phyloP scores from a whole-genome alignment of 1,140 invertebrate species.

The Acromyrmex echinatior region DNA sequence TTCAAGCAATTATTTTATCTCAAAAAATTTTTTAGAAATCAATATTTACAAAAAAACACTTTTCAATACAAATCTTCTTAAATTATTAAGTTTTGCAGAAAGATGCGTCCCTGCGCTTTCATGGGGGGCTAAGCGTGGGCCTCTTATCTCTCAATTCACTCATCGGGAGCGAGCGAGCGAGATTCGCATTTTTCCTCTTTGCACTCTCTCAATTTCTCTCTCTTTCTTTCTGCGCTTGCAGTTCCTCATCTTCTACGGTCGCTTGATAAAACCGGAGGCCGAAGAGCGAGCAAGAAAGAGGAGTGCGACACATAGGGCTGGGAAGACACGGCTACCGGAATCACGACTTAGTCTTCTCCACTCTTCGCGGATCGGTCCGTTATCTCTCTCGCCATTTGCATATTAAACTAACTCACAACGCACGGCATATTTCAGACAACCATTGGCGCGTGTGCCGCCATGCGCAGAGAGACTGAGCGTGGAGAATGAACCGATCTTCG shows the following conservation, averaged over 20 bases:
- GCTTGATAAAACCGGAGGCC: slow-evolving; percentile 26
- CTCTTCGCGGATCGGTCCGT: slow-evolving; percentile 85
- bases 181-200: slow-evolving; percentile 30
- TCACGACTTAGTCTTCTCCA: slow-evolving; percentile 85
- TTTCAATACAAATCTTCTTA: background rate
- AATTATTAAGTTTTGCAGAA: slow-evolving; percentile 25
- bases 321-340: slow-evolving; percentile 85
- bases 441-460: slow-evolving; percentile 36
- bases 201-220: slow-evolving; percentile 43
- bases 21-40: background rate
- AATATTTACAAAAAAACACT: background rate
- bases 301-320: slow-evolving; percentile 58
- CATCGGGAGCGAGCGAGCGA: slow-evolving; percentile 68
- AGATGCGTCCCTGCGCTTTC: slow-evolving; percentile 75
- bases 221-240: background rate
- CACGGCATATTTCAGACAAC: slow-evolving; percentile 84
- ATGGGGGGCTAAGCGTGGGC: slow-evolving; percentile 78
- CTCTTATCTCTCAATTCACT: slow-evolving; percentile 85
- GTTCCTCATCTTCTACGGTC: slow-evolving; percentile 27
- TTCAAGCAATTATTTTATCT: background rate
- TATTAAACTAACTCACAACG: slow-evolving; percentile 87
- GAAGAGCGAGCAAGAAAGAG: slow-evolving; percentile 30
- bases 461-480: background rate
- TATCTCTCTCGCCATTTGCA: slow-evolving; percentile 85
- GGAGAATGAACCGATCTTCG: slow-evolving; percentile 19